Evolutionary conservation across 2,888 invertebrate species (phyloP), one percentile per base, ranked within the genome.

Genomic region (Drosophila birchii): DNA sequence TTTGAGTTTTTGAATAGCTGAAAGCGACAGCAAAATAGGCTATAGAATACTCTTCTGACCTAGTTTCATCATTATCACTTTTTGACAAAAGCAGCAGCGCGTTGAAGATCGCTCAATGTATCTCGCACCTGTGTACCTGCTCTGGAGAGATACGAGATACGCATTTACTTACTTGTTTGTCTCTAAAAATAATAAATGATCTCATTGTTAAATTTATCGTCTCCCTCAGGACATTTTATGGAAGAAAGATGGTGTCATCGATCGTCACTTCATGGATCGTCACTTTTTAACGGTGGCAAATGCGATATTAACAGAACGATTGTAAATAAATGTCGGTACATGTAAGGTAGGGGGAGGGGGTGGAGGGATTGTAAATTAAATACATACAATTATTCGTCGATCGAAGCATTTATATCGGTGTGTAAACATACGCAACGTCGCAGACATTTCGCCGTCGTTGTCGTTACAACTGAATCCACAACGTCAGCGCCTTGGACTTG

Each of bases 381-480:
- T 74, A 79, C 16, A 54, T 70, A 68, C 78, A 79, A 81, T 84
- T 76, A 81, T 84, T 76, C 78, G 74, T 67, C 69, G 80, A 84
- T 83, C 77, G 69, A 68, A 57, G 68, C 67, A 69, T 55, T 49
- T 69, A 45, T 68, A 41, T 49, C 32, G 56, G 44, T 58, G 66
- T 66, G 73, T 73, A 70, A 81, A 79, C 61, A 79, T 54, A 71
- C 61, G 58, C 54, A 58, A 59, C 49, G 79, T 75, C 73, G 73
- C 86, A 86, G 82, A 86, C 86, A 81, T 86, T 76, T 79, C 53
- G 63, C 63, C 57, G 72, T 72, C 49, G 66, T 62, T 64, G 53
- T 62, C 63, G 54, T 83, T 80, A 84, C 86, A 86, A 80, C 87
- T 84, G 87, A 77, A 71, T 84, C 80, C 64, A 86, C 83, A 86